Conservation (phyloP, 1,140 invertebrate species). For the Agraylea sexmaculata region DNA sequence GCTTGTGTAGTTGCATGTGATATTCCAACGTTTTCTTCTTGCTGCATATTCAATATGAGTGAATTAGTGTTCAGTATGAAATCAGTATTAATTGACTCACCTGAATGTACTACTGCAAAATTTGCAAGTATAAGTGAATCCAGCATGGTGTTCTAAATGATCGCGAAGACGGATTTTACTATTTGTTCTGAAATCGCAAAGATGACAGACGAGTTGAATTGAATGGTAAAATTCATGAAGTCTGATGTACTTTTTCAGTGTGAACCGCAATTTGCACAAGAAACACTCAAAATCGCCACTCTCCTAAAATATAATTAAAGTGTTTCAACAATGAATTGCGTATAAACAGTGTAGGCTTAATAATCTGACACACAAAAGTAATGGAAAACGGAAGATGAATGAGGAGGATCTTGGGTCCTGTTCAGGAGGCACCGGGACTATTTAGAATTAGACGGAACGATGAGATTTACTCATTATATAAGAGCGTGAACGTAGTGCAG, state of each 20-base stretch:
- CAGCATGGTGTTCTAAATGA: slow-evolving; percentile 17
- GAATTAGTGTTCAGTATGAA: too few species aligned
- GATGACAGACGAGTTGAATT: slow-evolving; percentile 10
- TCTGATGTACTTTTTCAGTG: slow-evolving; percentile 2
- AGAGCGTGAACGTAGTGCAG: too few species aligned
- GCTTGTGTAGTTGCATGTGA: too few species aligned
- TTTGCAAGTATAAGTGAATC: slow-evolving; percentile 11
- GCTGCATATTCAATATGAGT: too few species aligned
- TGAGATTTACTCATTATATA: too few species aligned
- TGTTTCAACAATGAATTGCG: neutral
- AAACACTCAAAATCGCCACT: slow-evolving; percentile 10
- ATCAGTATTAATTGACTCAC: slow-evolving; percentile 3
- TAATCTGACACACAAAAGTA: too few species aligned
- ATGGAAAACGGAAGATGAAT: too few species aligned
- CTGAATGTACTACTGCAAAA: slow-evolving; percentile 10
- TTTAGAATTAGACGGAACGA: too few species aligned
- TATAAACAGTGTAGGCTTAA: too few species aligned
- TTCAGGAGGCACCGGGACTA: too few species aligned
- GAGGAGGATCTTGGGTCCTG: too few species aligned
- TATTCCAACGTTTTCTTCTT: too few species aligned
- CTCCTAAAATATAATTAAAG: slow-evolving; percentile 4
- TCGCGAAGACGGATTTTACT: slow-evolving; percentile 11
- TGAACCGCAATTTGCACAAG: slow-evolving; percentile 15
- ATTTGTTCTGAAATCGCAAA: slow-evolving; percentile 8
- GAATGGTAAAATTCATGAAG: slow-evolving; percentile 10